These are phyloP conservation scores for Protonemura montana DNA, from an alignment of 2,888 invertebrate genomes.

Conservation along the genomic window DNA sequence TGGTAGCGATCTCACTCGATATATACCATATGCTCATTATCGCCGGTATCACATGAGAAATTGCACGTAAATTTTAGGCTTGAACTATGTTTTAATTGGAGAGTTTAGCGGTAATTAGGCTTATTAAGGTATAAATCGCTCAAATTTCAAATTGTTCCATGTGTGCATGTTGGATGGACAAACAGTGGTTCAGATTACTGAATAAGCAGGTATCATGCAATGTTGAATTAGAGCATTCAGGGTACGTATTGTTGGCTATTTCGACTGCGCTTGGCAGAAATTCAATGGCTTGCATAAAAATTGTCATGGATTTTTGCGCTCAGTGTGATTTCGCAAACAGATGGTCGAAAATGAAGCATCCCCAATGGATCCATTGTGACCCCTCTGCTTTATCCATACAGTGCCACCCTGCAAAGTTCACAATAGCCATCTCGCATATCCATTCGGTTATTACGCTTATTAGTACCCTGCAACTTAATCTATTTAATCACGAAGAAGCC, in stretches of 20 bases:
- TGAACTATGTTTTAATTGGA: neutral
- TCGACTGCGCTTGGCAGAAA: neutral
- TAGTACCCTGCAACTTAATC: neutral
- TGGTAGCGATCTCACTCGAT: neutral
- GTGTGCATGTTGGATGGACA: neutral
- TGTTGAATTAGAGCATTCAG: neutral
- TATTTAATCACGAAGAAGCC: neutral
- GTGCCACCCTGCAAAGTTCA: neutral
- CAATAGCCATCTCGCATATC: neutral
- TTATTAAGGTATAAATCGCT: neutral
- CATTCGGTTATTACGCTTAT: neutral
- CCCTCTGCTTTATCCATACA: neutral
- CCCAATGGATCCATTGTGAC: neutral
- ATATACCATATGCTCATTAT: neutral
- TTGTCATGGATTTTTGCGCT: neutral
- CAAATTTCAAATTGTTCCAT: neutral
- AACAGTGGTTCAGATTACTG: neutral
- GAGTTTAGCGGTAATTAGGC: neutral
- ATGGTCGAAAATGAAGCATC: slow-evolving; percentile 9
- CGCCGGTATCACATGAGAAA: slow-evolving; percentile 17
- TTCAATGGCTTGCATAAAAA: neutral
- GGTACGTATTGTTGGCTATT: neutral
- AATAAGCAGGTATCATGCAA: neutral
- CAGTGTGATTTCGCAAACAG: neutral
- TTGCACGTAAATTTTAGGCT: slow-evolving; percentile 18